A percentile compares a stretch with the other conserved stretches of the same genome.
Conservation (phyloP, 2,797 vertebrate species). For the Botia kubotai region DNA sequence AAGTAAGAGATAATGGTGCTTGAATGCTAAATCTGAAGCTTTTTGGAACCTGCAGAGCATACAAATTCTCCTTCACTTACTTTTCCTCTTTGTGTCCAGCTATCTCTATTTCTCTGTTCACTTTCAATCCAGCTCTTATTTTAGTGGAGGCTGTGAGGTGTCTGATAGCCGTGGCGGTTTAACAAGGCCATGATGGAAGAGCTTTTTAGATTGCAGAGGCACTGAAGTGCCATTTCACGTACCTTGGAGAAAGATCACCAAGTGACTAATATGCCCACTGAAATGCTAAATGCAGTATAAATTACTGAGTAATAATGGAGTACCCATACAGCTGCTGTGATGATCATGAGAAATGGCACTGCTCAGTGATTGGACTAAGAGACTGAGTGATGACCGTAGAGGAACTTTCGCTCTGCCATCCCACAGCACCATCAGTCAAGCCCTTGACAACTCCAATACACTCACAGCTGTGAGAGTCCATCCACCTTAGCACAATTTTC, state of each 20-base stretch:
- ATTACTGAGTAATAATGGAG: slow-evolving; percentile 45
- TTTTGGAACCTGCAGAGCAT: slow-evolving; percentile 22
- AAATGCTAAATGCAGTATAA: slow-evolving; percentile 44
- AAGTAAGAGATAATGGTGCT: slow-evolving; percentile 1
- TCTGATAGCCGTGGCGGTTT: slow-evolving; percentile 23
- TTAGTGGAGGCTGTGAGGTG: slow-evolving; percentile 10
- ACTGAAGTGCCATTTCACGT: slow-evolving; percentile 11
- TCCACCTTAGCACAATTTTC: slow-evolving; percentile 25
- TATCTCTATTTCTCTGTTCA: not conserved
- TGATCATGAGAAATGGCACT: slow-evolving; percentile 5
- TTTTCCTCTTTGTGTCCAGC: slow-evolving; percentile 3
- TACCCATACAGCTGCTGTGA: not conserved
- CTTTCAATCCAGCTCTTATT: slow-evolving; percentile 22
- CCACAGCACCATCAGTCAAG: slow-evolving; percentile 18
- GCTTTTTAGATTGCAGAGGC: slow-evolving; percentile 11
- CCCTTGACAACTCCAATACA: slow-evolving; percentile 26
- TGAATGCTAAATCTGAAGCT: slow-evolving; percentile 16
- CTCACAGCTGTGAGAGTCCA: slow-evolving; percentile 18
- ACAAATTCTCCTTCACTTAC: slow-evolving; percentile 15
- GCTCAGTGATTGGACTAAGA: slow-evolving; percentile 24
- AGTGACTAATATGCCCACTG: slow-evolving; percentile 10
- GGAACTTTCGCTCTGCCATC: not conserved
- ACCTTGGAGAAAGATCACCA: not conserved
- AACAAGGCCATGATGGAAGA: not conserved
- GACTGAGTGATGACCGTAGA: slow-evolving; percentile 15